Evolutionary conservation across 2,888 invertebrate genomes (phyloP).

Genomic region (Mythimna loreyi): DNA sequence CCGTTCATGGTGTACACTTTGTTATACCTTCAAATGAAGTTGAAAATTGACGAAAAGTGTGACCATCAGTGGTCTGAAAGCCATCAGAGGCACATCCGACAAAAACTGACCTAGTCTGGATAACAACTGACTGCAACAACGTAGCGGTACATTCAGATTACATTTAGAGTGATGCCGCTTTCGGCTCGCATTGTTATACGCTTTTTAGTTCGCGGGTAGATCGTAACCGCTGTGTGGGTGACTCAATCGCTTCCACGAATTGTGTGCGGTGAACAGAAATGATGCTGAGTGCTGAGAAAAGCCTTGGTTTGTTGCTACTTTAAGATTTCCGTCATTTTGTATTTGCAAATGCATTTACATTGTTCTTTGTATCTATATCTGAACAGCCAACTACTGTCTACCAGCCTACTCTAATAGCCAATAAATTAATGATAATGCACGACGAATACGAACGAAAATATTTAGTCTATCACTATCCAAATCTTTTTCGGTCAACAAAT

Average conservation of each 20-base stretch:
- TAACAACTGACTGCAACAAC: slow-evolving; percentile 87
- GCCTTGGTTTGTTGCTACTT: slow-evolving; percentile 28
- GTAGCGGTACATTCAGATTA: slow-evolving; percentile 87
- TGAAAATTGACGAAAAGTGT: slow-evolving; percentile 43
- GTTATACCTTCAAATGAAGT: slow-evolving; percentile 19
- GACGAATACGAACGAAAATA: background rate
- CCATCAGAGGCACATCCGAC: slow-evolving; percentile 66
- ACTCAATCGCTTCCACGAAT: slow-evolving; percentile 60
- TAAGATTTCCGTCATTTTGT: slow-evolving; percentile 39
- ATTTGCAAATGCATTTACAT: slow-evolving; percentile 10
- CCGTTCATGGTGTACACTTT: background rate
- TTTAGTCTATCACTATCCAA: slow-evolving; percentile 1
- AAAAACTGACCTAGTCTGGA: slow-evolving; percentile 89
- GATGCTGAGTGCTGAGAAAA: slow-evolving; percentile 43
- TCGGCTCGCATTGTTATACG: slow-evolving; percentile 78
- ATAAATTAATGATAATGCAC: background rate
- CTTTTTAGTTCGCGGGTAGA: slow-evolving; percentile 76
- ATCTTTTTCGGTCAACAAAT: slow-evolving; percentile 42
- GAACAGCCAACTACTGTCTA: background rate
- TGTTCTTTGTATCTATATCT: slow-evolving; percentile 6
- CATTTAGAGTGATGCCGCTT: slow-evolving; percentile 82
- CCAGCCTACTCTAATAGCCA: background rate
- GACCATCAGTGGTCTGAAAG: slow-evolving; percentile 57
- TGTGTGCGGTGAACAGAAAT: slow-evolving; percentile 37
- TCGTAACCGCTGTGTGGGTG: slow-evolving; percentile 59